phyloP scores from a whole-genome alignment of 1,140 invertebrate genomes.

The Paramacrobiotus metropolitanus region DNA sequence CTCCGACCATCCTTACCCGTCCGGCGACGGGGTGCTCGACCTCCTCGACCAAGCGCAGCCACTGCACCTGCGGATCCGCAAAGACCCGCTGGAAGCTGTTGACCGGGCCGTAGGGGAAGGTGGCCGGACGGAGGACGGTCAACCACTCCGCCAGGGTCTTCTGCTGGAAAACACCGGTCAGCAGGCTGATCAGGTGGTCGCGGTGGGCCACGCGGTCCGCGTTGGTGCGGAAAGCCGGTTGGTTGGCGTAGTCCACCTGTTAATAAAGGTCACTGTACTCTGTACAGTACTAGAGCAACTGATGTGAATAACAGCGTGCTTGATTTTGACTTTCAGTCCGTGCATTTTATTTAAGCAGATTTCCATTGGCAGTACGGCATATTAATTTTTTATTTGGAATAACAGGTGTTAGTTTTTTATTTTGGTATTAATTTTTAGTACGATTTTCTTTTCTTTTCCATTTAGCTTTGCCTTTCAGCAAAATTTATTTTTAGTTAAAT shows the following conservation, averaged over 20 bases:
- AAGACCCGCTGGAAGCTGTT: conserved; percentile 67
- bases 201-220: conserved; percentile 47
- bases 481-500: too few species aligned
- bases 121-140: conserved; percentile 37
- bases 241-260: neutral
- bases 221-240: conserved; percentile 46
- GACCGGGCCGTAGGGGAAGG: conserved; percentile 68
- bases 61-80: conserved; percentile 46
- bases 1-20: conserved; percentile 43
- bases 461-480: too few species aligned
- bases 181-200: conserved; percentile 31
- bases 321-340: too few species aligned
- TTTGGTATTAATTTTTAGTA: too few species aligned
- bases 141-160: conserved; percentile 55
- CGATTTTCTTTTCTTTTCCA: too few species aligned
- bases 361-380: too few species aligned
- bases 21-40: conserved; percentile 43
- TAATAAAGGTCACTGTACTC: too few species aligned
- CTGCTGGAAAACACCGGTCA: conserved; percentile 35
- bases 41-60: conserved; percentile 47
- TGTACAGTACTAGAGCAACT: too few species aligned
- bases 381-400: too few species aligned
- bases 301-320: too few species aligned
- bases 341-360: too few species aligned
- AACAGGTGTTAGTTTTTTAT: too few species aligned